phyloP scores from a whole-genome alignment of 2,797 vertebrate genomes.

The Cyprinodon diabolis region DNA sequence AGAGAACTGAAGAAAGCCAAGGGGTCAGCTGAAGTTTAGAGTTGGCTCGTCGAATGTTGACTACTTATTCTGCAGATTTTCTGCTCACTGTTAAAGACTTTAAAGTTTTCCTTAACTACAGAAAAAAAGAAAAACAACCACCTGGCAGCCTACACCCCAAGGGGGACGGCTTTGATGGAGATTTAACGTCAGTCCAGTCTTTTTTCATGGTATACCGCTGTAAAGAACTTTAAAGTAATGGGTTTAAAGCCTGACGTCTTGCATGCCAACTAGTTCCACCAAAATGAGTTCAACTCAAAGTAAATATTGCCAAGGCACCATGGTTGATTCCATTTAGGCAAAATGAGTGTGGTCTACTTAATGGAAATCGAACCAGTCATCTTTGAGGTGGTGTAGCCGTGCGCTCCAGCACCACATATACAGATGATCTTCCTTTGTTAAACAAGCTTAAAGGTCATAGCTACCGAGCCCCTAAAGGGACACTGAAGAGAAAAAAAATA shows the following conservation, averaged over 20 bases:
- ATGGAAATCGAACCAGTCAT: slow-evolving; percentile 2
- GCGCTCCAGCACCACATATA: not conserved
- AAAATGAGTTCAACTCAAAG: not conserved
- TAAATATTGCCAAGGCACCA: not conserved
- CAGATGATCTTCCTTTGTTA: not conserved
- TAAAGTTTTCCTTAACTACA: not conserved
- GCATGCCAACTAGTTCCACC: not conserved
- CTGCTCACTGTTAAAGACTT: not conserved
- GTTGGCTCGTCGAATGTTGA: not conserved
- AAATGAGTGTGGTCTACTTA: not conserved
- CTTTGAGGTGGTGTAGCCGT: not conserved
- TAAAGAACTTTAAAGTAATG: slow-evolving; percentile 4
- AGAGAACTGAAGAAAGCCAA: slow-evolving; percentile 21
- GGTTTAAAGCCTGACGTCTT: not conserved
- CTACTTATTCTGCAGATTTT: not conserved
- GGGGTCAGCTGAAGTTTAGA: slow-evolving; percentile 8
- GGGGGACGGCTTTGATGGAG: not conserved
- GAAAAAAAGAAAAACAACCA: not conserved
- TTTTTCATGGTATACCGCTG: not conserved
- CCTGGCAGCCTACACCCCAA: not conserved
- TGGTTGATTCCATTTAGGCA: slow-evolving; percentile 1
- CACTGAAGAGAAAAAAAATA: too few species aligned
- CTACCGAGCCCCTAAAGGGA: not conserved
- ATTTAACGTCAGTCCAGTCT: not conserved
- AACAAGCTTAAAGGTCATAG: not conserved